A percentile compares a stretch with the other conserved stretches of the same genome.
Conservation (phyloP, 1,140 invertebrate species). For the Drosophila willistoni region DNA sequence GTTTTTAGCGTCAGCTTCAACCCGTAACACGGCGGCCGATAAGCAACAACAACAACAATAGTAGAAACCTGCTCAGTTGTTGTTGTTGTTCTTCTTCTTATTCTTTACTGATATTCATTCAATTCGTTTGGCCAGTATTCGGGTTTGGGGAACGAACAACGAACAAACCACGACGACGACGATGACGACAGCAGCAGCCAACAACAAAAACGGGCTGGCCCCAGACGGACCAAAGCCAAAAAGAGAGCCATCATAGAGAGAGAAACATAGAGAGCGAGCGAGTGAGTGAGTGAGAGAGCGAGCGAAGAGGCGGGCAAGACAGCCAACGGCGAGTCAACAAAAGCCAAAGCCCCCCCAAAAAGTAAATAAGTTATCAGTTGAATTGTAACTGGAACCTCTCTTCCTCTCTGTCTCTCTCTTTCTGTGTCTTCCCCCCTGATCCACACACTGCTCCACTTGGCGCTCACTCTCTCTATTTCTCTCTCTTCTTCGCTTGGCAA, state of each 20-base stretch:
- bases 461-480: neutral
- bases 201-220: slow-evolving; percentile 37
- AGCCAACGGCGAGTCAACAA: slow-evolving; percentile 51
- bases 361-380: slow-evolving; percentile 79
- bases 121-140: slow-evolving; percentile 61
- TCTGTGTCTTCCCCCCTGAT: neutral
- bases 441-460: neutral
- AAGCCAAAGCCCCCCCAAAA: slow-evolving; percentile 65
- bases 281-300: neutral
- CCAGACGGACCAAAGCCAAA: slow-evolving; percentile 27
- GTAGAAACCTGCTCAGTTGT: slow-evolving; percentile 58
- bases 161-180: neutral
- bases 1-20: slow-evolving; percentile 54
- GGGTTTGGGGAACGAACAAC: slow-evolving; percentile 19
- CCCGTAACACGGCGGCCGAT: slow-evolving; percentile 65
- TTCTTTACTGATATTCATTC: slow-evolving; percentile 63
- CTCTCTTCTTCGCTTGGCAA: neutral
- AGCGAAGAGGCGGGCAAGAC: slow-evolving; percentile 19
- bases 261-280: neutral
- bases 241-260: slow-evolving; percentile 1
- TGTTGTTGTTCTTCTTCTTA: slow-evolving; percentile 1
- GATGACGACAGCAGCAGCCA: slow-evolving; percentile 15
- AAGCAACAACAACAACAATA: slow-evolving; percentile 33
- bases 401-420: neutral
- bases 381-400: slow-evolving; percentile 73